Evolutionary conservation across 30 jellyfish, hydroid and myxozoan species (phyloP).

Genomic region (Nemopilema nomurai): DNA sequence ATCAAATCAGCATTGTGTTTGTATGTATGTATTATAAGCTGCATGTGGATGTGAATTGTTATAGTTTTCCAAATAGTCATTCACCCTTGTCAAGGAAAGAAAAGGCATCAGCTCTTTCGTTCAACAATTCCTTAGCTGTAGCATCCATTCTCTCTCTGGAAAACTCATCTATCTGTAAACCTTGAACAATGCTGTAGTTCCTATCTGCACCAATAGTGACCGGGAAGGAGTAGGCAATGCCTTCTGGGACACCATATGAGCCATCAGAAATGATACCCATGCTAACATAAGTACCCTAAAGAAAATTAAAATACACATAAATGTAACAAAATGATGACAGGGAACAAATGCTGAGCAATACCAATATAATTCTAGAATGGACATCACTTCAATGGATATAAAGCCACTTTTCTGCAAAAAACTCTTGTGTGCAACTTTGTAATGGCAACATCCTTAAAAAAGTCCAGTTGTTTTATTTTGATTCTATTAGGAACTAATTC

Average conservation of each 20-base stretch:
- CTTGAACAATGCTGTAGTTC: conserved; percentile 85
- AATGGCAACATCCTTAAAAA: too few species aligned
- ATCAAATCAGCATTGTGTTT: neutral
- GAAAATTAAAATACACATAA: neutral
- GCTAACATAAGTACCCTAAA: conserved; percentile 80
- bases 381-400: too few species aligned
- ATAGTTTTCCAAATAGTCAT: conserved; percentile 65
- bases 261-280: conserved; percentile 99
- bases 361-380: too few species aligned
- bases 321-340: neutral
- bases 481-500: neutral
- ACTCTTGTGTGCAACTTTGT: too few species aligned
- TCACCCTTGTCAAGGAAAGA: conserved; percentile 60
- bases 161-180: conserved; percentile 83
- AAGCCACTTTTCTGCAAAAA: too few species aligned
- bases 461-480: too few species aligned
- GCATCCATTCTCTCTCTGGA: conserved; percentile 94
- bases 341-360: too few species aligned
- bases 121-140: conserved; percentile 88
- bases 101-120: conserved; percentile 81
- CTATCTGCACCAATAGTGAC: conserved; percentile 76
- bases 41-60: neutral
- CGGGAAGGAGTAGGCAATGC: conserved; percentile 93
- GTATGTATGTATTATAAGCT: conserved; percentile 1
- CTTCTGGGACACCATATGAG: conserved; percentile 95